Evolutionary conservation across 2,888 invertebrate species (phyloP), one percentile per base, ranked within the genome.

Genomic region (Hybos culiciformis): DNA sequence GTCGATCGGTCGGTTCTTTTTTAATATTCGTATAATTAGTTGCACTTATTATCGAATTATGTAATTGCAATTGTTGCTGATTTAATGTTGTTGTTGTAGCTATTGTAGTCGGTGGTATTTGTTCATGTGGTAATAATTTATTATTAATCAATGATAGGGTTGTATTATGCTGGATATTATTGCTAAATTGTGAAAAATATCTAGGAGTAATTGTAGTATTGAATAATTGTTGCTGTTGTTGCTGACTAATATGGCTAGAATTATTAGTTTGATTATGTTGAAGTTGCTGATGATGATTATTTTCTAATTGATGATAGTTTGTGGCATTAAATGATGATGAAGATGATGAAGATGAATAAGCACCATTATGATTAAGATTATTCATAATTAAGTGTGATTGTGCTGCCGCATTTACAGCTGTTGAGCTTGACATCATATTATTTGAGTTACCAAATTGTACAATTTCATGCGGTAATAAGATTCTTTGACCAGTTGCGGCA

Each of bases 381-480:
- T n/a, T n/a, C n/a, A n/a, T n/a, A n/a, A n/a, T n/a, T n/a, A n/a
- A n/a, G n/a, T n/a, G n/a, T 44, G 37, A 19, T 38, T 26, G 39
- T 46, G 21, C n/a, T 21, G 14, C 36, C 36, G 26, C 36, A 11
- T n/a, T n/a, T 29, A 29, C 43, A 11, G 50, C 36, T 18, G 50
- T 42, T 14, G 54, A 48, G 6, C 43, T 26, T 7, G 46, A 24
- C 8, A 41, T 29, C 6, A 43, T 45, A 40, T 37, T 42, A 37
- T 53, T 49, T 29, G 15, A 29, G 12, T 12, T 19, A 29, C 18
- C 18, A 26, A 14, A 17, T 26, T 26, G 19, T 41, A 65, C 63
- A 59, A 64, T 59, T 53, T 65, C 61, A 55, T 63, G 63, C 48
- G 61, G 62, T 56, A 63, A 58, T 45, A 62, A 50, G 43, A 57